phyloP scores from a whole-genome alignment of 2,797 vertebrate species.

The Chelon labrosus region DNA sequence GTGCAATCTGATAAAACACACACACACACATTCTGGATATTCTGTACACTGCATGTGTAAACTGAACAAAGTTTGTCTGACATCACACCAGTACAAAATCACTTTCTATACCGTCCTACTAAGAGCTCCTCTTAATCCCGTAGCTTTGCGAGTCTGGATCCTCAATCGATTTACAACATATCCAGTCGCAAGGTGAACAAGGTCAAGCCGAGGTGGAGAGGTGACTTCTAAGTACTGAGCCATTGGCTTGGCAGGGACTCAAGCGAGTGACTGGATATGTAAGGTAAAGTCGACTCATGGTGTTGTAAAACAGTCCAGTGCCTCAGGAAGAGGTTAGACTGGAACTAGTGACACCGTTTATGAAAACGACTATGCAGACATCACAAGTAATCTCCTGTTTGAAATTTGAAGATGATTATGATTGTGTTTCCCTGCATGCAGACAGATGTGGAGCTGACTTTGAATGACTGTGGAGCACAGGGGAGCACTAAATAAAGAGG shows the following conservation, averaged over 20 bases:
- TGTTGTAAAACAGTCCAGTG: neutral
- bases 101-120: slow-evolving; percentile 9
- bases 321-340: slow-evolving; percentile 5
- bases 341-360: neutral
- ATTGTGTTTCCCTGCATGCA: neutral
- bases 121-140: slow-evolving; percentile 38
- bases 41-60: neutral
- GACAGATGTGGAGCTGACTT: slow-evolving; percentile 10
- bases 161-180: slow-evolving; percentile 26
- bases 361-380: too few species aligned
- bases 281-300: slow-evolving; percentile 8
- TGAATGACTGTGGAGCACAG: slow-evolving; percentile 1
- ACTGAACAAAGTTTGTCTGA: neutral
- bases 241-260: slow-evolving; percentile 12
- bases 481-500: slow-evolving; percentile 11
- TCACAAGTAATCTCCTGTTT: neutral
- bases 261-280: slow-evolving; percentile 7
- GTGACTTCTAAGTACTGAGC: slow-evolving; percentile 6
- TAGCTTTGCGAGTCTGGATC: slow-evolving; percentile 41
- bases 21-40: slow-evolving; percentile 9
- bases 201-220: slow-evolving; percentile 24
- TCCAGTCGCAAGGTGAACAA: slow-evolving; percentile 1
- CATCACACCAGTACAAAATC: neutral
- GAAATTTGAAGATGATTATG: neutral
- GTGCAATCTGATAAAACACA: slow-evolving; percentile 88